Conservation (phyloP, 30 jellyfish, hydroid and myxozoan species). For the Turritopsis dohrnii region DNA sequence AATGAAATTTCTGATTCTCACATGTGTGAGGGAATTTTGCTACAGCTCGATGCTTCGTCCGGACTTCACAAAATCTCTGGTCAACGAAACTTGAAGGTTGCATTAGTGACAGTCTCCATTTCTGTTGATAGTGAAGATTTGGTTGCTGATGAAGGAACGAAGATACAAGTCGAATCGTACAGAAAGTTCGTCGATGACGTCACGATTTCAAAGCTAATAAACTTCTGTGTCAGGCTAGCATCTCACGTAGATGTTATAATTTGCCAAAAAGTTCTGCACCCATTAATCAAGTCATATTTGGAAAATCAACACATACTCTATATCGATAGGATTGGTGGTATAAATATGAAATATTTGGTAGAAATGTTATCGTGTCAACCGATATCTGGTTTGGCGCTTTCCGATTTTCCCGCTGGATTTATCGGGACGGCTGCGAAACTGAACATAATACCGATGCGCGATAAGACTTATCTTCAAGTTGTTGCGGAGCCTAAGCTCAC, state of each 20-base stretch:
- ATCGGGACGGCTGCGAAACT: not conserved
- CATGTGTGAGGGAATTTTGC: not conserved
- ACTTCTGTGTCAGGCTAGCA: not conserved
- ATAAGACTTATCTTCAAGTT: not conserved
- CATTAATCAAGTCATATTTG: not conserved
- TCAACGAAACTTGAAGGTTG: not conserved
- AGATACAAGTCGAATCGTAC: not conserved
- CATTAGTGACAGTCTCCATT: not conserved
- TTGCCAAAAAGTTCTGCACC: conserved; percentile 3
- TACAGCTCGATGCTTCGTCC: not conserved
- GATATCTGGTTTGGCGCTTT: not conserved
- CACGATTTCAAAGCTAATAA: not conserved
- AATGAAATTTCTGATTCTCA: not conserved
- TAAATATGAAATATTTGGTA: not conserved
- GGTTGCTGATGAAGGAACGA: not conserved
- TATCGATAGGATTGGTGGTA: conserved; percentile 4
- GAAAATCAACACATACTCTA: not conserved
- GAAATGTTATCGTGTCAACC: not conserved
- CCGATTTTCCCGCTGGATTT: not conserved
- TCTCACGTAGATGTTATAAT: not conserved
- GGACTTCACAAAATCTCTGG: not conserved
- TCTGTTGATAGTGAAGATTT: conserved; percentile 7
- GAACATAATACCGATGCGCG: not conserved
- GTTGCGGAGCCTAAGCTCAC: too few species aligned
- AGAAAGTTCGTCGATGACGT: not conserved